Base-by-base conservation (phyloP, 2,113 vertebrate genomes). In the Leptocoma aspasia region DNA sequence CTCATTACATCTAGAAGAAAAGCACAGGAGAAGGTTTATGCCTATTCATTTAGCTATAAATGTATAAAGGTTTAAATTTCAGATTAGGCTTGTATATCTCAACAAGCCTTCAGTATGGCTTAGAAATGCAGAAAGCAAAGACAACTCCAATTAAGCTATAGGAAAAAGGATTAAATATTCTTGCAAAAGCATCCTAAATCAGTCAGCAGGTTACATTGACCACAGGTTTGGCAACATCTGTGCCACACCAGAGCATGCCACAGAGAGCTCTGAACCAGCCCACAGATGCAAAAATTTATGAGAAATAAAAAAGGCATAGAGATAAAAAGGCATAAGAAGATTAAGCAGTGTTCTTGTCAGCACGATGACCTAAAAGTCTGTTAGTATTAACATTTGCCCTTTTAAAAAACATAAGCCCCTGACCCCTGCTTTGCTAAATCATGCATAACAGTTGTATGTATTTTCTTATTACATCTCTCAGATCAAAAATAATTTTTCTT, bases 1-100 rank as follows among this genome's bases (percentile, higher is more conserved):
- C 98, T 98, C 79, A 96, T 98, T 78, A 98, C 97, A 97, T 98
- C 99, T 99, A 91, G 76, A 98, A 98, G 96, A 14, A 92, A 91
- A 73, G 37, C 44, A 95, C 64, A 91, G 64, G 45, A 42, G 63
- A 73, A 19, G n/a, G 71, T 66, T 33, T 66, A 27, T 45, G 33
- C 50, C 54, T 66, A 33, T 53, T 56, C n/a, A 42, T 33, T 76
- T 41, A 50, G 17, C n/a, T 30, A 56, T 6, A 60, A 15, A 56
- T 60, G 42, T 63, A 47, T 16, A 26, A 59, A 78, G 5, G 5
- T 49, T 83, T 64, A 41, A 4, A 84, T 76, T 82, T 89, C 69
- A 82, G 44, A 23, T 56, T 65, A 66, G 31, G 30, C 70, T 68
- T 84, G 54, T 60, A 31, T 63, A 60, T 26, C 57, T 89, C 50